phyloP scores from a whole-genome alignment of 1,140 invertebrate species.

The Schlechtendalia chinensis region DNA sequence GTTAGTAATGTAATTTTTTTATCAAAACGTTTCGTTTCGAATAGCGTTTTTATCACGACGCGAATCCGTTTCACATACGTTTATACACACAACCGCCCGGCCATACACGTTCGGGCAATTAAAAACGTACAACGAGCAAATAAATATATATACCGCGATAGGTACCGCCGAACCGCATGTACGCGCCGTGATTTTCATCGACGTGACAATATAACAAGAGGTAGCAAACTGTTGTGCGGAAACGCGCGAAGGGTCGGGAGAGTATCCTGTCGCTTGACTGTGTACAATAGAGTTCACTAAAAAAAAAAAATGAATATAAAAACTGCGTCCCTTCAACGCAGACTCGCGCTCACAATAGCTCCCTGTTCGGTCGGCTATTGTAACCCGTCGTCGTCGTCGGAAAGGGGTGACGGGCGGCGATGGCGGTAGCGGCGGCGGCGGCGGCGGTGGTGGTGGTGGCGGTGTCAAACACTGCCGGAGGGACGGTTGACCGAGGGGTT shows the following conservation, averaged over 20 bases:
- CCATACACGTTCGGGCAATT: not conserved
- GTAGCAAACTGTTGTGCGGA: slow-evolving; percentile 35
- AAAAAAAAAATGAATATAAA: too few species aligned
- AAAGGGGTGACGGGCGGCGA: not conserved
- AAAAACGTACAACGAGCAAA: not conserved
- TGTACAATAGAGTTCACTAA: slow-evolving; percentile 45
- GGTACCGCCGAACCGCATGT: too few species aligned
- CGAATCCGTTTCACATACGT: too few species aligned
- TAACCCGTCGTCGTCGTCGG: slow-evolving; percentile 26
- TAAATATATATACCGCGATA: not conserved
- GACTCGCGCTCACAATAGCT: slow-evolving; percentile 28
- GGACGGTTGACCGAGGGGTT: slow-evolving; percentile 34
- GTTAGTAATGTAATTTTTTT: too few species aligned
- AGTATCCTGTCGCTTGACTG: slow-evolving; percentile 41
- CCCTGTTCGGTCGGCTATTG: slow-evolving; percentile 30
- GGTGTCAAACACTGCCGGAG: slow-evolving; percentile 39
- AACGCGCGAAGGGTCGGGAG: slow-evolving; percentile 7
- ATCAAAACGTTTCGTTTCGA: too few species aligned
- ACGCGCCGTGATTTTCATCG: not conserved
- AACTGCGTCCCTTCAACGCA: slow-evolving; percentile 35
- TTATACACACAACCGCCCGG: too few species aligned
- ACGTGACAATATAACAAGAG: slow-evolving; percentile 26
- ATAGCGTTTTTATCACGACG: too few species aligned
- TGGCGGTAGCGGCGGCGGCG: not conserved
- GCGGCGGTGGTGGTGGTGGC: slow-evolving; percentile 13